These are phyloP conservation scores for Grammomys surdaster DNA, from an alignment of 2,113 vertebrate species.

Conservation along the genomic window DNA sequence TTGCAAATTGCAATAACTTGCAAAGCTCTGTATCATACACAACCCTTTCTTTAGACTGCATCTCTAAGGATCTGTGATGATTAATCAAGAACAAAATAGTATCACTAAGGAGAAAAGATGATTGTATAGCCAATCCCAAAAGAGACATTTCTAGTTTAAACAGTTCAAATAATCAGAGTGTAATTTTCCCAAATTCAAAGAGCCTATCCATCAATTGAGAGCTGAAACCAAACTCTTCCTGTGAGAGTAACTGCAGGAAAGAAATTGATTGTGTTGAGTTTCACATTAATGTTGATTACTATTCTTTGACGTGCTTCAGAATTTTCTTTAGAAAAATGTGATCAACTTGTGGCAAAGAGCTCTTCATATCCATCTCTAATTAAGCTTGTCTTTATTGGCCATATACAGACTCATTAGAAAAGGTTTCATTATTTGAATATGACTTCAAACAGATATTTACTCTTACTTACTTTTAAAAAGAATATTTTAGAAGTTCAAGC, in stretches of 20 bases:
- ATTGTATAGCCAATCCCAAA: slow-evolving; percentile 2
- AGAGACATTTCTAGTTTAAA: slow-evolving; percentile 56
- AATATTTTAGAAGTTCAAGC: not conserved
- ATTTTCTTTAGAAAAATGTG: slow-evolving; percentile 58
- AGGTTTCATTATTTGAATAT: slow-evolving; percentile 33
- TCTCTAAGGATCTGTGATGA: not conserved
- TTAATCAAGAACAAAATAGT: slow-evolving; percentile 51
- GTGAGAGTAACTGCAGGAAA: slow-evolving; percentile 52
- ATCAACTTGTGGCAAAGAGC: not conserved
- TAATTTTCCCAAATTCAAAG: slow-evolving; percentile 50
- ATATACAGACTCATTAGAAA: not conserved
- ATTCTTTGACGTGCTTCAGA: slow-evolving; percentile 36
- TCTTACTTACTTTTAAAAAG: not conserved
- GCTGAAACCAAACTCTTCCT: slow-evolving; percentile 43
- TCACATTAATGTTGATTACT: slow-evolving; percentile 64
- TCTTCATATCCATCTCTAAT: slow-evolving; percentile 41
- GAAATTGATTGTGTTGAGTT: slow-evolving; percentile 67
- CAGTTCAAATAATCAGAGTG: slow-evolving; percentile 47
- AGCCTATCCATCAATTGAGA: slow-evolving; percentile 23
- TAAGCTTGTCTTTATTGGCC: slow-evolving; percentile 35
- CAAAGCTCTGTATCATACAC: not conserved
- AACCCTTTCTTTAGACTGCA: not conserved
- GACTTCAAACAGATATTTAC: not conserved
- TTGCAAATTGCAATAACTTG: not conserved
- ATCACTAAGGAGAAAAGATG: not conserved